phyloP scores from a whole-genome alignment of 2,797 vertebrate species.

The Mus minutoides region DNA sequence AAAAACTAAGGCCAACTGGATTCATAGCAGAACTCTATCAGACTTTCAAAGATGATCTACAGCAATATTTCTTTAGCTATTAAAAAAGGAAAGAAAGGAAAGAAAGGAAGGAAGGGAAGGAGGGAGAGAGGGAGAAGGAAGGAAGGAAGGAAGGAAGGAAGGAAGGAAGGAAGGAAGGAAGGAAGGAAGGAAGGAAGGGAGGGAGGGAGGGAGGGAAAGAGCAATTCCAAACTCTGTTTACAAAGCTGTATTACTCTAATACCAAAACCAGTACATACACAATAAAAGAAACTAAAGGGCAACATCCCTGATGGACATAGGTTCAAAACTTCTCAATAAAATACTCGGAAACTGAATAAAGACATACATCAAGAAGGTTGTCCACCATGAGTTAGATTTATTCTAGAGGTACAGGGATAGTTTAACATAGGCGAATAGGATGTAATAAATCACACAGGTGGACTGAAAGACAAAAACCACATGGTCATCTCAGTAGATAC shows the following conservation, averaged over 20 bases:
- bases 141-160: not conserved
- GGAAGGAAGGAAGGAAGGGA: no score
- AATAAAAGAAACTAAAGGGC: not conserved
- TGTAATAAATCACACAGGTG: not conserved
- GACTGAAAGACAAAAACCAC: not conserved
- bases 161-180: not conserved
- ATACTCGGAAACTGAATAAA: not conserved
- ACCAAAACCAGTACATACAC: not conserved
- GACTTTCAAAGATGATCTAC: no score
- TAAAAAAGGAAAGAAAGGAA: no score
- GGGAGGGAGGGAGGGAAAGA: not conserved
- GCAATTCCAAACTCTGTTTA: not conserved
- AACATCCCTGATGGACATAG: not conserved
- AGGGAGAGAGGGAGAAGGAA: not conserved
- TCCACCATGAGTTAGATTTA: not conserved
- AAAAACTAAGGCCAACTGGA: not conserved
- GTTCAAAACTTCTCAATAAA: not conserved
- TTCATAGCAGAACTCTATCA: not conserved
- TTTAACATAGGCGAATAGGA: not conserved
- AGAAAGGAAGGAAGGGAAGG: no score
- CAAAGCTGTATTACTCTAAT: not conserved
- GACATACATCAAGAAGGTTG: not conserved
- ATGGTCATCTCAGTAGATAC: not conserved
- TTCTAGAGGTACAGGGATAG: not conserved
- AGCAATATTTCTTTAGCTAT: no score